phyloP scores from a whole-genome alignment of 2,113 vertebrate genomes.

The Laticauda colubrina region DNA sequence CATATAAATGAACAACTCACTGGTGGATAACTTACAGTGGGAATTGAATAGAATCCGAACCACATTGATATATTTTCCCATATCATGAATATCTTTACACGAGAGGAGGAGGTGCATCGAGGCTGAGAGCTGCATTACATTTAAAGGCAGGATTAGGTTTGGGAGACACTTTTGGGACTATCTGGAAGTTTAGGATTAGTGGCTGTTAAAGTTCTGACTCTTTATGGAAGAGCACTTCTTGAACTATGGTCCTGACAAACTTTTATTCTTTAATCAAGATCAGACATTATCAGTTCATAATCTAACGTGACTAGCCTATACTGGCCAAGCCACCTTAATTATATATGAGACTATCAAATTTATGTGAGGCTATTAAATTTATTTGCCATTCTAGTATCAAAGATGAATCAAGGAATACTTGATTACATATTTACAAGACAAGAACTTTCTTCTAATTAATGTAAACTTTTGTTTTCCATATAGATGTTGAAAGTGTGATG shows the following conservation, averaged over 20 bases:
- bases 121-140: not conserved
- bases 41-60: not conserved
- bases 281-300: not conserved
- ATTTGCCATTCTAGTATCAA: not conserved
- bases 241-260: not conserved
- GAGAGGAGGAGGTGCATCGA: not conserved
- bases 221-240: not conserved
- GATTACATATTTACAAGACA: not conserved
- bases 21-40: not conserved
- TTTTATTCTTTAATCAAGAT: not conserved
- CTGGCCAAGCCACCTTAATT: not conserved
- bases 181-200: not conserved
- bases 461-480: conserved; percentile 12
- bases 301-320: not conserved
- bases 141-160: not conserved
- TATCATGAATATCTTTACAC: not conserved
- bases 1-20: not conserved
- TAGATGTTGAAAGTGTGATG: conserved; percentile 97
- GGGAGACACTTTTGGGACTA: not conserved
- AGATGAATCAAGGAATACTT: not conserved
- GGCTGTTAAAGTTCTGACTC: not conserved
- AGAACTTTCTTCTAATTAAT: conserved; percentile 16
- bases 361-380: not conserved
- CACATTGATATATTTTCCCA: not conserved
- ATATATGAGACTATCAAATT: not conserved